phyloP scores from a whole-genome alignment of 2,888 invertebrate species.

The Nysson spinosus region DNA sequence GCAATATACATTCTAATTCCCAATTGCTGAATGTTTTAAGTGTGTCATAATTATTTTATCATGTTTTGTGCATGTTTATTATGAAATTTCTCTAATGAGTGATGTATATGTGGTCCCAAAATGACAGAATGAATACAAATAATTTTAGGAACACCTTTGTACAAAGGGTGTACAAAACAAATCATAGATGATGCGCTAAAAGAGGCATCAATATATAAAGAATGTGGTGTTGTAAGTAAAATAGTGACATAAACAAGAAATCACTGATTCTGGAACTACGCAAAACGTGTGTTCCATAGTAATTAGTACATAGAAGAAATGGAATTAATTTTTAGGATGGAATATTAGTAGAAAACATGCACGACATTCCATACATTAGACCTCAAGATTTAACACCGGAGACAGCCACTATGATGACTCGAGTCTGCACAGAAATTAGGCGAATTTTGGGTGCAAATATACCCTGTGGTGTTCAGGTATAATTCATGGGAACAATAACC shows the following conservation, averaged over 20 bases:
- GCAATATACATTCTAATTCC: no score
- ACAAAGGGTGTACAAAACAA: constrained; percentile 78
- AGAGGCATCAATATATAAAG: constrained; percentile 82
- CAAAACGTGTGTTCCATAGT: no score
- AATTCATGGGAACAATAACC: background rate
- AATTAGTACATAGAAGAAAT: no score
- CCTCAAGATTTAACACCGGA: constrained; percentile 82
- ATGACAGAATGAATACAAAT: background rate
- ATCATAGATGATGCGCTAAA: constrained; percentile 80
- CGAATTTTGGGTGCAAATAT: constrained; percentile 77
- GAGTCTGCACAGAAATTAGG: constrained; percentile 81
- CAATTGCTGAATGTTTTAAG: no score
- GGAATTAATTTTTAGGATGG: constrained; percentile 82
- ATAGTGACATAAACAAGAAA: constrained; percentile 12
- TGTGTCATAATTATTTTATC: no score
- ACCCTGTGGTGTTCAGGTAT: constrained; percentile 83
- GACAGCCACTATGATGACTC: constrained; percentile 83
- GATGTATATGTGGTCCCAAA: no score
- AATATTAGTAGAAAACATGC: constrained; percentile 88
- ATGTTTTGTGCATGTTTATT: background rate
- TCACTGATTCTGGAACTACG: no score
- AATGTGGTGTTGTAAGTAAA: constrained; percentile 79
- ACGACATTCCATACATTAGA: constrained; percentile 85
- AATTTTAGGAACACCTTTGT: constrained; percentile 81
- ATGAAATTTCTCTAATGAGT: background rate